Conservation (phyloP, 2,113 vertebrate genomes). For the Hemichromis elongatus region DNA sequence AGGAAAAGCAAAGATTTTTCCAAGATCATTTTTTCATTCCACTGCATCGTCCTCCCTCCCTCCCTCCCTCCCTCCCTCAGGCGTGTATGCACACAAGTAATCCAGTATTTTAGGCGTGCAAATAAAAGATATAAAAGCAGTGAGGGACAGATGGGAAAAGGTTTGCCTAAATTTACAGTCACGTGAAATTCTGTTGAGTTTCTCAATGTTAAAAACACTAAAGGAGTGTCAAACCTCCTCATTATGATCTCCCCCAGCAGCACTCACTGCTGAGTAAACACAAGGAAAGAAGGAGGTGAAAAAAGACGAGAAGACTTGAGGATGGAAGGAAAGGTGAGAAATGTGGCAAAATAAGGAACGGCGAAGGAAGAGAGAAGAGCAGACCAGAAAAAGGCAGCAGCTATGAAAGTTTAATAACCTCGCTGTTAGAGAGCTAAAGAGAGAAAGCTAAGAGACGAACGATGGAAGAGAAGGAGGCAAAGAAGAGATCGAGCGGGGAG, state of each 20-base stretch:
- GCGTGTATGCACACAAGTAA: not conserved
- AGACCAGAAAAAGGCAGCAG: slow-evolving; percentile 37
- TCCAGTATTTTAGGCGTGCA: slow-evolving; percentile 27
- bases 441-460: not conserved
- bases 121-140: slow-evolving; percentile 23
- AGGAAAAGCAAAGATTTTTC: not conserved
- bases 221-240: slow-evolving; percentile 57
- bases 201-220: slow-evolving; percentile 46
- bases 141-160: slow-evolving; percentile 42
- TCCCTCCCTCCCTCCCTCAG: not conserved
- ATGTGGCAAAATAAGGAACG: not conserved
- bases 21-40: not conserved
- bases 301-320: not conserved
- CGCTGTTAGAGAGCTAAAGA: slow-evolving; percentile 45
- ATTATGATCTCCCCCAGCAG: slow-evolving; percentile 46
- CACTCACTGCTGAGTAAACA: slow-evolving; percentile 46
- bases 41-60: not conserved
- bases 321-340: not conserved
- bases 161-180: slow-evolving; percentile 45
- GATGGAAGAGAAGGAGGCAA: not conserved
- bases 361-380: not conserved
- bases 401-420: slow-evolving; percentile 61
- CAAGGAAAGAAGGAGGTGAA: not conserved
- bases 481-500: not conserved
- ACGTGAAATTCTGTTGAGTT: slow-evolving; percentile 46